Base-by-base conservation (phyloP, 2,888 invertebrate species). In the Epistrophe grossulariae region DNA sequence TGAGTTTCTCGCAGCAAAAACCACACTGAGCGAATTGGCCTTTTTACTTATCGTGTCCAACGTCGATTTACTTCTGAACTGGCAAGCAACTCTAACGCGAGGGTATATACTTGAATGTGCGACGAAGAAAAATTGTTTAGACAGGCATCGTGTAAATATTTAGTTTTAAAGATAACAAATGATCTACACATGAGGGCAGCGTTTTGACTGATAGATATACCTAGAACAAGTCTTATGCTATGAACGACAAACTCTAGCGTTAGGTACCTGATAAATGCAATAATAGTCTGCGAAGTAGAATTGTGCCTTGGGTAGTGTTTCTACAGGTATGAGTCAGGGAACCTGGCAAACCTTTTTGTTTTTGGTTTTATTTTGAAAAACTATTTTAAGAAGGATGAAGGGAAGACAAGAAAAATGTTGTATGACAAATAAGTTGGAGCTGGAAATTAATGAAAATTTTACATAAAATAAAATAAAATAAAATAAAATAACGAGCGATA, bases 151-250 rank as follows among this genome's bases (percentile, higher is more conserved):
- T 68, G 35, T 68, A 60, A 78, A 74, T 71, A 73, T 85, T 85
- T 77, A 64, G n/a, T 85, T 81, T 62, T 17, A 15, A 35, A 43
- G 84, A 85, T 85, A 81, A 78, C 55, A 80, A 80, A 77, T 71
- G 52, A 40, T 66, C 76, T 52, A 55, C 72, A 55, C 72, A 77
- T 60, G 72, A 77, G 62, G 62, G 24, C 4, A 15, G 62, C 0
- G 40, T 43, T 15, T 43, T 24, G 28, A 17, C 19, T 45, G n/a
- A 17, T 64, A n/a, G n/a, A 17, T 66, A 19, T 48, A 66, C 43
- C n/a, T 57, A 13, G 3, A 13, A 28, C 15, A 28, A 45, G 64
- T 45, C 28, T 7, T 48, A 35, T 68, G 48, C 17, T 17, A 17
- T 71, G 8, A 57, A 64, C 45, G 71, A 64, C 40, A 35, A 52